Conservation (phyloP, 2,113 vertebrate genomes). For the Rhinichthys klamathensis region DNA sequence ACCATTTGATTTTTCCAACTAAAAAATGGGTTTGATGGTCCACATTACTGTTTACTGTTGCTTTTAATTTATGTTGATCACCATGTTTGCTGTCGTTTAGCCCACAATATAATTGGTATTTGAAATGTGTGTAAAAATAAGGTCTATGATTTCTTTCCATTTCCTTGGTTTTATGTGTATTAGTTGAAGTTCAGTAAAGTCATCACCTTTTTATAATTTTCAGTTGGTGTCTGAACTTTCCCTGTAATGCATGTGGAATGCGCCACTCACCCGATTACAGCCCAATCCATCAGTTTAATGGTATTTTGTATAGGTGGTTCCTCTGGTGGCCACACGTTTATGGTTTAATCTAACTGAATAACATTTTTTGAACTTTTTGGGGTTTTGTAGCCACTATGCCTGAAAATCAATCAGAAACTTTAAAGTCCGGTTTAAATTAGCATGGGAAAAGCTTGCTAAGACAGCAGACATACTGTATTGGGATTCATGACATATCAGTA, state of each 20-base stretch:
- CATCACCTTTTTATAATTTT: constrained; percentile 46
- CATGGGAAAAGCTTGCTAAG: not conserved
- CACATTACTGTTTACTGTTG: not conserved
- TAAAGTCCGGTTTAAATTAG: constrained; percentile 12
- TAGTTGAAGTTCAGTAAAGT: constrained; percentile 52
- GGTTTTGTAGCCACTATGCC: not conserved
- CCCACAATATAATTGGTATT: not conserved
- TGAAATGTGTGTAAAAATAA: constrained; percentile 36
- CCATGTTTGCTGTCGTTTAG: not conserved
- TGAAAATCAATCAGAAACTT: not conserved
- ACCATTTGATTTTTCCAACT: no score
- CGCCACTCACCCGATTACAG: constrained; percentile 42
- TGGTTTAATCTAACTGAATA: constrained; percentile 4
- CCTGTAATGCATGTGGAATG: constrained; percentile 52
- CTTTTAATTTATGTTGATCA: not conserved
- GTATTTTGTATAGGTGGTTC: constrained; percentile 50
- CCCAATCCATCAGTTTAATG: constrained; percentile 59
- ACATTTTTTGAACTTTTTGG: no score
- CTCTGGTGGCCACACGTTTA: constrained; percentile 50
- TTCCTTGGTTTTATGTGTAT: constrained; percentile 49
- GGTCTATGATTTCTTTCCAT: constrained; percentile 1
- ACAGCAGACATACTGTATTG: not conserved
- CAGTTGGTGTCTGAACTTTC: constrained; percentile 44
- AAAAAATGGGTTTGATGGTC: no score
- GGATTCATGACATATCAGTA: not conserved